phyloP scores from a whole-genome alignment of 2,888 invertebrate genomes.

The Mesorhabditis sp. region DNA sequence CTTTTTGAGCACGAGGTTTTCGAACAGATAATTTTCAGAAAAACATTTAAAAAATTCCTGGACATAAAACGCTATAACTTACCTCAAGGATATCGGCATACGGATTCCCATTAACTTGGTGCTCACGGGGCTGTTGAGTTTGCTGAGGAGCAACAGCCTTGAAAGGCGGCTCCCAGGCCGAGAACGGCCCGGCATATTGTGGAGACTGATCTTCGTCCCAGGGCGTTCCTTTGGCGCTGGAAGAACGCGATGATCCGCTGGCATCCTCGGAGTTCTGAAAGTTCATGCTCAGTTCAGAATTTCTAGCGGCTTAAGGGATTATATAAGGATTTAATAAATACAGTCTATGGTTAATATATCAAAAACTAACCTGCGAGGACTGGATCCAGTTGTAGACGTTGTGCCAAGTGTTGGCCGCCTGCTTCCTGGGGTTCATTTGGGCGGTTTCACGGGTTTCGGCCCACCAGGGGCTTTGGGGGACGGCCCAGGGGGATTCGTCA shows the following conservation, averaged over 20 bases:
- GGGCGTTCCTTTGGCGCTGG: background rate
- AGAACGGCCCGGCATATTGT: background rate
- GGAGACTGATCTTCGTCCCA: background rate
- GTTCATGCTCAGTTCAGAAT: background rate
- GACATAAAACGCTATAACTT: no score
- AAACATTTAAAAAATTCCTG: no score
- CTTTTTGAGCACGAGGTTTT: no score
- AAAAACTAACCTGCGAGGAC: background rate
- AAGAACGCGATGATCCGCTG: background rate
- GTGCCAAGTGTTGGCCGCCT: background rate
- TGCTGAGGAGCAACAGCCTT: background rate
- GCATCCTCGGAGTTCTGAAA: conserved; percentile 2
- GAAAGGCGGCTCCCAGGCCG: conserved; percentile 3
- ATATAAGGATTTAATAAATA: no score
- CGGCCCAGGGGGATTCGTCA: no score
- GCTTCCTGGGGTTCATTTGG: no score
- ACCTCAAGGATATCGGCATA: background rate
- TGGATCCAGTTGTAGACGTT: conserved; percentile 6
- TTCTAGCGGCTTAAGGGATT: background rate
- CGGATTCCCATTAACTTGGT: background rate
- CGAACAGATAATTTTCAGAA: no score
- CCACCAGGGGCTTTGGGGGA: no score
- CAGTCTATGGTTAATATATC: no score
- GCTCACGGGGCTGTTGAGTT: background rate
- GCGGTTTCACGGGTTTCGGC: no score